Percentiles rank a stretch among this genome's conserved stretches.
Conservation (phyloP, 2,888 invertebrate genomes). For the Macaria notata region DNA sequence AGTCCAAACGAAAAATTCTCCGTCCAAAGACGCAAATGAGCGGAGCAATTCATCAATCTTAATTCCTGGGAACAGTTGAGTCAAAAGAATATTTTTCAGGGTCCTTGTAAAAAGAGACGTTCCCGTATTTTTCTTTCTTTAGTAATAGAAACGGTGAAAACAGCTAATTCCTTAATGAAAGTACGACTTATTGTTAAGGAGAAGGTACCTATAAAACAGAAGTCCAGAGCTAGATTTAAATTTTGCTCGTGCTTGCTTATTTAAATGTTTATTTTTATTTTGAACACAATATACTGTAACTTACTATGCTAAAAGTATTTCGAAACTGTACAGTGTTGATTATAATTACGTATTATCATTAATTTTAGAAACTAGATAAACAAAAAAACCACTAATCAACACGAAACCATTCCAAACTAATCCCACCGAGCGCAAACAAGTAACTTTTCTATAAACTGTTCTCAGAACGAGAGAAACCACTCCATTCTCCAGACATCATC, state of each 20-base stretch:
- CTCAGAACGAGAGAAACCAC: slow-evolving; percentile 32
- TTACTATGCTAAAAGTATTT: too few species aligned
- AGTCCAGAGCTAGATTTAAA: too few species aligned
- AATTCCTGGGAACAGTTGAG: slow-evolving; percentile 57
- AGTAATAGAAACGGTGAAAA: slow-evolving; percentile 27
- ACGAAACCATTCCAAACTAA: neutral
- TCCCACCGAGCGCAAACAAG: slow-evolving; percentile 6
- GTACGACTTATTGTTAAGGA: too few species aligned
- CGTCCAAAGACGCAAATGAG: slow-evolving; percentile 36
- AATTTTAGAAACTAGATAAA: too few species aligned
- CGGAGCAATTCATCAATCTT: slow-evolving; percentile 61
- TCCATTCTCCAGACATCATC: slow-evolving; percentile 39
- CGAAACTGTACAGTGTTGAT: too few species aligned
- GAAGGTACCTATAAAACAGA: too few species aligned
- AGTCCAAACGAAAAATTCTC: slow-evolving; percentile 38
- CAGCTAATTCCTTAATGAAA: slow-evolving; percentile 11
- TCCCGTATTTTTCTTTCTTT: slow-evolving; percentile 44
- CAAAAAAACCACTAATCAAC: neutral
- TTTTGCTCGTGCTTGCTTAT: too few species aligned
- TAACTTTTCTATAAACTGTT: slow-evolving; percentile 20
- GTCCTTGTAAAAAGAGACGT: slow-evolving; percentile 43
- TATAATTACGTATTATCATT: too few species aligned
- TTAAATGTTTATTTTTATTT: too few species aligned
- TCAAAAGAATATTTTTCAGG: slow-evolving; percentile 61
- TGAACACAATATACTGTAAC: too few species aligned